Base-by-base conservation (phyloP, 2,113 vertebrate genomes). In the Cyprinodon brontotheroides region DNA sequence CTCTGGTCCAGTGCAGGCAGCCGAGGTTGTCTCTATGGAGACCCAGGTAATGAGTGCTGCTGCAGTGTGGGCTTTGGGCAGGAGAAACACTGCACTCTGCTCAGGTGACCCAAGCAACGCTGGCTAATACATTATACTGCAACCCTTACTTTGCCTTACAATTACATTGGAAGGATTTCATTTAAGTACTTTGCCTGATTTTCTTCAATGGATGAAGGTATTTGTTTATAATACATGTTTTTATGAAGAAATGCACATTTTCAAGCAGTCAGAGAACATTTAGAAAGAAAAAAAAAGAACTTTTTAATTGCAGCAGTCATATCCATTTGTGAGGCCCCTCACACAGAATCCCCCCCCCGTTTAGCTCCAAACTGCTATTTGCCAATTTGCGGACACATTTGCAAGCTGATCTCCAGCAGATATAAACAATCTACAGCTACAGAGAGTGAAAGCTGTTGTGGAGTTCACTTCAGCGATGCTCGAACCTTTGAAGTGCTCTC, bases 11-110 rank as follows among this genome's bases (percentile, higher is more conserved):
- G 80, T 79, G 74, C 82, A 79, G 79, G 87, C 80, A 91, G 86
- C 91, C 90, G 86, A 87, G 80, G 80, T 90, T 84, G 93, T 94
- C 93, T 93, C 93, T 93, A 94, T 94, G 93, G 94, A 93, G 92
- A 95, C 92, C 88, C 89, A 84, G 86, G 75, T 92, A 89, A 92
- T 92, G 88, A 88, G 80, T 85, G 88, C 65, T 89, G 81, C 86
- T 81, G 90, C 92, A 91, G 90, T 89, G 88, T 83, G 79, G 86
- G 84, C 80, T 91, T 70, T 68, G 65, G 87, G 78, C 69, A 81
- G 4, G 66, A 89, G 77, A 78, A 85, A 80, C 82, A 73, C 87
- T 78, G 76, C 80, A 79, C 80, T 86, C 69, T 80, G 75, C 65
- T 70, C 88, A 90, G 89, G 87, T 92, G 89, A 93, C 89, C 90